These are phyloP conservation scores for Scelioninae gen. 2 DNA, from an alignment of 2,888 invertebrate species.

Conservation along the genomic window DNA sequence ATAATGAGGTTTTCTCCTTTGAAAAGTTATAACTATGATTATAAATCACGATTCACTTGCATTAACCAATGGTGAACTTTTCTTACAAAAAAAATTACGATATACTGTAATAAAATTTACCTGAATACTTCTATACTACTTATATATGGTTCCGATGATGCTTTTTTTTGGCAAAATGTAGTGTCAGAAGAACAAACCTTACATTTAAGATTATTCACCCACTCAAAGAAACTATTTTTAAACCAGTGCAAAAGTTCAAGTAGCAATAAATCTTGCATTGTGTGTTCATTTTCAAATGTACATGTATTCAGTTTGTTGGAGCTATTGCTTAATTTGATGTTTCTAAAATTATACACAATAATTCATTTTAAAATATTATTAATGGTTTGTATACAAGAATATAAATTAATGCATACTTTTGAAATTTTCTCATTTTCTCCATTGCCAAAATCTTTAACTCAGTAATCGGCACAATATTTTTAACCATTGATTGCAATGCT, in stretches of 20 bases:
- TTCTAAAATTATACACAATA: slow-evolving; percentile 47
- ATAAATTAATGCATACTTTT: slow-evolving; percentile 73
- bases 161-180: slow-evolving; percentile 65
- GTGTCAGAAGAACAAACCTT: slow-evolving; percentile 79
- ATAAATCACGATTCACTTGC: no score
- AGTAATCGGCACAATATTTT: slow-evolving; percentile 81
- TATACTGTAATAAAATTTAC: slow-evolving; percentile 76
- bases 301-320: slow-evolving; percentile 23
- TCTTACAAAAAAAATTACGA: no score
- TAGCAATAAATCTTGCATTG: slow-evolving; percentile 84
- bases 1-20: no score
- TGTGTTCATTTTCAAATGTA: slow-evolving; percentile 75
- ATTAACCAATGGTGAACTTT: no score
- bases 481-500: slow-evolving; percentile 80
- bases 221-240: slow-evolving; percentile 92
- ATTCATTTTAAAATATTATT: background rate
- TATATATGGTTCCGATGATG: slow-evolving; percentile 73
- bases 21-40: no score
- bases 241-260: slow-evolving; percentile 93
- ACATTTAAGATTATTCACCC: slow-evolving; percentile 90
- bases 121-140: slow-evolving; percentile 80
- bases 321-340: slow-evolving; percentile 58
- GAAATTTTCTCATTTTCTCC: slow-evolving; percentile 79
- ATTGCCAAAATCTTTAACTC: slow-evolving; percentile 81
- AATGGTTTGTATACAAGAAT: background rate